Percentiles rank a stretch among this genome's conserved stretches.
Conservation (phyloP, 37 sponge, comb jelly and placozoan species). For the Sycon ciliatum region DNA sequence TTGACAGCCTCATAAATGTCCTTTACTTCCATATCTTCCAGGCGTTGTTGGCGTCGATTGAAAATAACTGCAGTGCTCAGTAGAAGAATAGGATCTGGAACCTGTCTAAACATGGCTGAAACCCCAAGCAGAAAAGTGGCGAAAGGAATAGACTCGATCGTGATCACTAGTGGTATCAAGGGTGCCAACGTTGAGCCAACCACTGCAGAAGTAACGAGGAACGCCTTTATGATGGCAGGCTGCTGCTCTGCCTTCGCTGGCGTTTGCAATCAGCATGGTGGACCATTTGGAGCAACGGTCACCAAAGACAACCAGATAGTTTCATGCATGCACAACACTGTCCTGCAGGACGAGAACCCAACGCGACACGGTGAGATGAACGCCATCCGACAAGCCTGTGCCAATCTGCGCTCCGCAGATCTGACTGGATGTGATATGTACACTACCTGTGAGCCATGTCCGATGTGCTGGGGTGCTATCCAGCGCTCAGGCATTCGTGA, state of each 20-base stretch:
- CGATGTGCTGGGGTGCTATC: constrained; percentile 21
- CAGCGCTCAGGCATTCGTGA: neutral
- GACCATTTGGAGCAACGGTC: constrained; percentile 10
- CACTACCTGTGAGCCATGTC: constrained; percentile 19
- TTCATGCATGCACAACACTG: neutral
- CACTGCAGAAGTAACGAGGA: too few species aligned
- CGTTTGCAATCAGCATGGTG: neutral
- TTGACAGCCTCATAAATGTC: too few species aligned
- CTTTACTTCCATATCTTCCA: too few species aligned
- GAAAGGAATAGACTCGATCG: too few species aligned
- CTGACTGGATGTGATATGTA: constrained; percentile 15
- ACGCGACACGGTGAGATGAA: constrained; percentile 5
- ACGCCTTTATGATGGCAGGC: too few species aligned
- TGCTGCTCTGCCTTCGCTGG: constrained; percentile 16
- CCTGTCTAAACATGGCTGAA: too few species aligned
- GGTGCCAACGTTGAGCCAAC: too few species aligned
- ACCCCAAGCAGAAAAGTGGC: too few species aligned
- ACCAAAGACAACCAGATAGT: neutral
- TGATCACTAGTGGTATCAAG: too few species aligned
- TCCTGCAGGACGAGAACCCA: neutral
- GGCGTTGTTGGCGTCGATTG: too few species aligned
- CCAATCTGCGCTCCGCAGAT: neutral
- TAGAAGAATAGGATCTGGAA: too few species aligned
- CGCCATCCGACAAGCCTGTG: constrained; percentile 11
- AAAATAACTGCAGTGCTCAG: too few species aligned